Evolutionary conservation across 2,888 invertebrate species (phyloP).

Genomic region (Carcina quercana): DNA sequence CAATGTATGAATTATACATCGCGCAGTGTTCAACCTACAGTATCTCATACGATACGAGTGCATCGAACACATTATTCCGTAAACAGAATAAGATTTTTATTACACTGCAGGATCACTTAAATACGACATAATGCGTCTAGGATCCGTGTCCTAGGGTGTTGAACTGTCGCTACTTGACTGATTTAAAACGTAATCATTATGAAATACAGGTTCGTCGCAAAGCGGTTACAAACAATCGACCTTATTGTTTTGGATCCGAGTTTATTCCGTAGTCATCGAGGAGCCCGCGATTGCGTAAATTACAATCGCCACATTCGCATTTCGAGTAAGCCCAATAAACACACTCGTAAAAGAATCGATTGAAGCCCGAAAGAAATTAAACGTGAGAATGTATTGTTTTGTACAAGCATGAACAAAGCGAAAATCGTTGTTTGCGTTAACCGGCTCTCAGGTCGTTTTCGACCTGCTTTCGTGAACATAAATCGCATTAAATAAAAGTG

Average conservation of each 20-base stretch:
- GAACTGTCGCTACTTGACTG: not conserved
- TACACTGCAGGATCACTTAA: conserved; percentile 19
- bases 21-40: conserved; percentile 34
- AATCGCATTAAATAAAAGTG: conserved; percentile 64
- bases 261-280: too few species aligned
- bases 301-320: conserved; percentile 60
- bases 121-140: conserved; percentile 1
- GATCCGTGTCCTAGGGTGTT: not conserved
- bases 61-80: conserved; percentile 39
- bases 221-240: too few species aligned
- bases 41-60: conserved; percentile 37
- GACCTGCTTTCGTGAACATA: conserved; percentile 66
- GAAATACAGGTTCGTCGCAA: too few species aligned
- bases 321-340: conserved; percentile 68
- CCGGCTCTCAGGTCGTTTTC: conserved; percentile 69
- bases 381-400: conserved; percentile 74
- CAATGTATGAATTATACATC: conserved; percentile 51
- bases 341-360: conserved; percentile 72
- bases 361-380: conserved; percentile 70
- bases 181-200: too few species aligned
- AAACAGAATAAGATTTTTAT: conserved; percentile 33
- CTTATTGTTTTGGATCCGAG: too few species aligned
- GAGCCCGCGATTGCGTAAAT: conserved; percentile 28
- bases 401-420: conserved; percentile 65
- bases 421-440: conserved; percentile 62